Conservation (phyloP, 2,113 vertebrate species). For the Alces alces region DNA sequence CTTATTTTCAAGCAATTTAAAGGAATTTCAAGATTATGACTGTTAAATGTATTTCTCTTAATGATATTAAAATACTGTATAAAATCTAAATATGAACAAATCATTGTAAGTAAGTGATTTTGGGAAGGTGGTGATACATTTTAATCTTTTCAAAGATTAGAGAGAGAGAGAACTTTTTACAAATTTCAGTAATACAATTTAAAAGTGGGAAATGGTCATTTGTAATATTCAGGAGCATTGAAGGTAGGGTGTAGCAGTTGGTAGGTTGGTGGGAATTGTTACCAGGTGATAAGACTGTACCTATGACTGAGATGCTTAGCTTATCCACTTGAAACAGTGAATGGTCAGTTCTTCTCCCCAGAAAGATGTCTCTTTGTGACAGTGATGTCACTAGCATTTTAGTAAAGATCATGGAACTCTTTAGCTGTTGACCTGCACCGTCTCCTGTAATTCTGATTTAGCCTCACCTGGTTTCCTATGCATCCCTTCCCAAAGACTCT, state of each 20-base stretch:
- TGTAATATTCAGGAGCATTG: not conserved
- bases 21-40: not conserved
- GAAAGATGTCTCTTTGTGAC: not conserved
- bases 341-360: not conserved
- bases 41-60: not conserved
- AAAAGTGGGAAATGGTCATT: not conserved
- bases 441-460: not conserved
- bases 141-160: not conserved
- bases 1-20: not conserved
- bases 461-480: not conserved
- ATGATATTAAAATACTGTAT: not conserved
- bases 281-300: not conserved
- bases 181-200: not conserved
- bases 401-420: not conserved
- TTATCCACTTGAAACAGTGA: not conserved
- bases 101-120: not conserved
- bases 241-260: not conserved
- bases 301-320: not conserved
- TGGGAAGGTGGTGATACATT: not conserved
- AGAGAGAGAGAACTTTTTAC: not conserved
- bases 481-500: not conserved
- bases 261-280: not conserved
- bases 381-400: not conserved
- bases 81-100: not conserved
- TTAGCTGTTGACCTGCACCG: not conserved